Conservation (phyloP, 2,888 invertebrate species). For the Metallyticus violacea region DNA sequence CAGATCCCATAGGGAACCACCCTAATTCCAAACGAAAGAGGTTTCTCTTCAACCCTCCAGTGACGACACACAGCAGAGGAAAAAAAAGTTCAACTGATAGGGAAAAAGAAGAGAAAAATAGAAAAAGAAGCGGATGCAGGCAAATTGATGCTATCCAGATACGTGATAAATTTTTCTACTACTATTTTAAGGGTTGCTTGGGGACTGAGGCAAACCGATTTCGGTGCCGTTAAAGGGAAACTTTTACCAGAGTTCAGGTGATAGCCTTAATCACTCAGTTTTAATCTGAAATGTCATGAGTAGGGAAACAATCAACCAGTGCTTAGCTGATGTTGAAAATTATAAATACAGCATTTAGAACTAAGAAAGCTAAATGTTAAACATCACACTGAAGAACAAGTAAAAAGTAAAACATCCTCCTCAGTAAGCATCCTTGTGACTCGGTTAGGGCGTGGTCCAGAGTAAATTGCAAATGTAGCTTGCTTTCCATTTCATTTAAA, state of each 20-base stretch:
- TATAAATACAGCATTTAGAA: not conserved
- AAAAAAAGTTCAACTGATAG: not conserved
- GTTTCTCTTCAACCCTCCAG: not conserved
- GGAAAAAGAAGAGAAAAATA: not conserved
- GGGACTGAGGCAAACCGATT: not conserved
- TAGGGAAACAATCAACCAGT: not conserved
- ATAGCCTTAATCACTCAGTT: not conserved
- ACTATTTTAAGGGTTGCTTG: not conserved
- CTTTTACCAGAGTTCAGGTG: not conserved
- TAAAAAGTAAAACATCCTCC: no score
- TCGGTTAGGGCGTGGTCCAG: no score
- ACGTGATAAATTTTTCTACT: not conserved
- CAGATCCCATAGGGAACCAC: slow-evolving; percentile 5
- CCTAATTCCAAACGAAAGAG: not conserved
- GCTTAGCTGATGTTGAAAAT: not conserved
- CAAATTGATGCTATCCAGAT: slow-evolving; percentile 1
- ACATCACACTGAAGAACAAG: no score
- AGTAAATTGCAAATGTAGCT: no score
- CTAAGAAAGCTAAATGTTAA: no score
- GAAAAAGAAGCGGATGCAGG: not conserved
- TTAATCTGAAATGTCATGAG: not conserved
- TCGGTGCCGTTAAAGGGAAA: not conserved
- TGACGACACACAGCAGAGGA: not conserved
- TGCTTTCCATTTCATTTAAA: no score
- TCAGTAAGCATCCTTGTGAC: no score